Evolutionary conservation across 2,888 invertebrate species (phyloP).

Genomic region (Amphipoea oculea): DNA sequence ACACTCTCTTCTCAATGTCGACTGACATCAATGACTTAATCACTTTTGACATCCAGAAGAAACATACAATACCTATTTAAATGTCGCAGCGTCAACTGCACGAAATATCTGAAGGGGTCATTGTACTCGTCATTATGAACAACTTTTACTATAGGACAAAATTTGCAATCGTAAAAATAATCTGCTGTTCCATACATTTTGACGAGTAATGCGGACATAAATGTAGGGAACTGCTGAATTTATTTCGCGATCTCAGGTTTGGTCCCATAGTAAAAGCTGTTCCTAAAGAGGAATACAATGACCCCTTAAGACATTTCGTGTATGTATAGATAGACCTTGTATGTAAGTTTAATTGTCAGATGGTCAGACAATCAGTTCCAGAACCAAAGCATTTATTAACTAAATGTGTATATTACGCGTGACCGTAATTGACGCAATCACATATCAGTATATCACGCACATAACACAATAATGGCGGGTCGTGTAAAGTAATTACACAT

Average conservation of each 20-base stretch:
- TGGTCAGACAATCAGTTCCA: neutral
- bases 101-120: no score
- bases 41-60: neutral
- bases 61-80: neutral
- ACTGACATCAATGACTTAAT: neutral
- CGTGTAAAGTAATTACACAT: slow-evolving; percentile 58
- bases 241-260: no score
- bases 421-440: slow-evolving; percentile 55
- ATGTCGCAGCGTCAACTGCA: neutral
- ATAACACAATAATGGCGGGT: slow-evolving; percentile 57
- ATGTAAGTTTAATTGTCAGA: neutral
- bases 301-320: no score
- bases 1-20: neutral
- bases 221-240: no score
- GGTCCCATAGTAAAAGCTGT: no score
- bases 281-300: no score
- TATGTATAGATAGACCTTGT: no score
- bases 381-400: slow-evolving; percentile 31
- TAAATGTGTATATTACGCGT: slow-evolving; percentile 48
- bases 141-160: no score
- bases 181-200: no score
- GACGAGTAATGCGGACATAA: no score
- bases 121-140: no score
- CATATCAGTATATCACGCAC: slow-evolving; percentile 57
- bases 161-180: no score